These are phyloP conservation scores for Cataglyphis albicans DNA, from an alignment of 2,888 invertebrate species.

Conservation along the genomic window DNA sequence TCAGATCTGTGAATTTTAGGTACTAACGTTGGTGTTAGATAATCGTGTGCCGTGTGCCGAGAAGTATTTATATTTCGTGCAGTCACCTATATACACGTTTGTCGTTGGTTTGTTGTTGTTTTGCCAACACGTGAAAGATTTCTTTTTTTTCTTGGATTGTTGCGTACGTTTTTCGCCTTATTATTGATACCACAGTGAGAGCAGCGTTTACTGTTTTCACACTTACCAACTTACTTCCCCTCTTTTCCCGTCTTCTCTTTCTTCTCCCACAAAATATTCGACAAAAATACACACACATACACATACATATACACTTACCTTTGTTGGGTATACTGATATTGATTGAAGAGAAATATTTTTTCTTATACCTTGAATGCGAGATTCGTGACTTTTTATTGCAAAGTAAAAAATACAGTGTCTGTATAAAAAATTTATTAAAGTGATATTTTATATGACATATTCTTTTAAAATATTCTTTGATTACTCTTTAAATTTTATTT, in stretches of 20 bases:
- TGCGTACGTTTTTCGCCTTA: conserved; percentile 78
- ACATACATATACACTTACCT: conserved; percentile 11
- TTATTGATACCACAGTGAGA: conserved; percentile 73
- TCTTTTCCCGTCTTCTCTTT: conserved; percentile 8
- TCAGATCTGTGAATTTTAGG: conserved; percentile 78
- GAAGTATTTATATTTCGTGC: conserved; percentile 80
- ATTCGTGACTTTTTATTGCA: neutral
- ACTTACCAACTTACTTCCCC: conserved; percentile 61
- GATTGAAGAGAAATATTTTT: neutral
- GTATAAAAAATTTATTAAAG: neutral
- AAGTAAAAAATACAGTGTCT: neutral
- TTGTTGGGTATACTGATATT: conserved; percentile 14
- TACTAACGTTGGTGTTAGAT: conserved; percentile 86
- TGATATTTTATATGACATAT: neutral
- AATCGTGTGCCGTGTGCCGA: conserved; percentile 86
- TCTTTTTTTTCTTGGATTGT: conserved; percentile 73
- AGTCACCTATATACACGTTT: conserved; percentile 81
- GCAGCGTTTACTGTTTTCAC: conserved; percentile 68
- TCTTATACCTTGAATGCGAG: neutral
- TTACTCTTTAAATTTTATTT: neutral
- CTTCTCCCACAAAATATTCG: conserved; percentile 23
- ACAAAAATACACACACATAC: conserved; percentile 32
- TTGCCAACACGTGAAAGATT: conserved; percentile 80
- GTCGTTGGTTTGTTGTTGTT: conserved; percentile 85
- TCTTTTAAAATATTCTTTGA: neutral